Evolutionary conservation across 2,888 invertebrate genomes (phyloP).

Genomic region (Xiphydria camelus): DNA sequence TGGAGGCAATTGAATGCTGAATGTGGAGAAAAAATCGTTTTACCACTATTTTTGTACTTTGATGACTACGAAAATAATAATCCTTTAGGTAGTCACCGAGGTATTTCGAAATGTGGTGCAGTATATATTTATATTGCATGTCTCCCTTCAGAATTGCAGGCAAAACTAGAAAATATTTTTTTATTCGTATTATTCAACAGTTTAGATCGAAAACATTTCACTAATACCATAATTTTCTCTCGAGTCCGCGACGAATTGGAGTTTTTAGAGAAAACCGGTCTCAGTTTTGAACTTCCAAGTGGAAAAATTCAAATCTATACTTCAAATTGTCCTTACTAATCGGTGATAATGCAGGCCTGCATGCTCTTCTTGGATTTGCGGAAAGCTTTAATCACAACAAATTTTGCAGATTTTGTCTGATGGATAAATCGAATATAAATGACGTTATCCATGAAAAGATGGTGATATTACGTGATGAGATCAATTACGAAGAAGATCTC

Average conservation of each 20-base stretch:
- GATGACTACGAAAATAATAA: too few species aligned
- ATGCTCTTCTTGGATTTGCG: slow-evolving; percentile 5
- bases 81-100: too few species aligned
- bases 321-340: slow-evolving; percentile 5
- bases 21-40: slow-evolving; percentile 11
- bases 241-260: slow-evolving; percentile 12
- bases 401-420: slow-evolving; percentile 12
- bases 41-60: slow-evolving; percentile 8
- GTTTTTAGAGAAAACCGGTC: slow-evolving; percentile 4
- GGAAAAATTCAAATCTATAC: neutral
- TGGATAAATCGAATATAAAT: neutral
- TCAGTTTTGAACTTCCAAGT: slow-evolving; percentile 3
- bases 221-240: slow-evolving; percentile 6
- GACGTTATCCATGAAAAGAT: slow-evolving; percentile 1
- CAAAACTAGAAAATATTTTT: slow-evolving; percentile 5
- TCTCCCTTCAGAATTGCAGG: slow-evolving; percentile 7
- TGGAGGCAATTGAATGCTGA: slow-evolving; percentile 9
- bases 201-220: slow-evolving; percentile 7
- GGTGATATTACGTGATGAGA: neutral
- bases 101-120: slow-evolving; percentile 6
- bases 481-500: too few species aligned
- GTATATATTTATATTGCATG: slow-evolving; percentile 11
- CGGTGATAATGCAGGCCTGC: slow-evolving; percentile 7
- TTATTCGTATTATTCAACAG: slow-evolving; percentile 8
- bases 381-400: slow-evolving; percentile 8